These are phyloP conservation scores for Mormyrus iriodes DNA, from an alignment of 2,113 vertebrate genomes.

Conservation along the genomic window DNA sequence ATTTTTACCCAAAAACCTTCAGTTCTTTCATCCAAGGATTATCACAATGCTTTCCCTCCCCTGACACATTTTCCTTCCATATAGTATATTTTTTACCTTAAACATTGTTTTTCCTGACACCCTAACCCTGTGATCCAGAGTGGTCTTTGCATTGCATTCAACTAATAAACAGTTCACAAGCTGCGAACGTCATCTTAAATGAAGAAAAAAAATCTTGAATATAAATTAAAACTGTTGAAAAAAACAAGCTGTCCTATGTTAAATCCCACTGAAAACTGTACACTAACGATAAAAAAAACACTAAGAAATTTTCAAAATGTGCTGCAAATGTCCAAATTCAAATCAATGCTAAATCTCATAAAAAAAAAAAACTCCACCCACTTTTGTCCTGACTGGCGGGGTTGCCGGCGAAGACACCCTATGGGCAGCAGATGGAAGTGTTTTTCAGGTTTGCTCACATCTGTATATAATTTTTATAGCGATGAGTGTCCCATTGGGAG, in stretches of 20 bases:
- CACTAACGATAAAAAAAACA: background rate
- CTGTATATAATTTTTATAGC: background rate
- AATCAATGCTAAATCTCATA: background rate
- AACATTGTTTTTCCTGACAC: background rate
- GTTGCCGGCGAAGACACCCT: background rate
- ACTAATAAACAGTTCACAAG: background rate
- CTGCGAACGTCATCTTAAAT: background rate
- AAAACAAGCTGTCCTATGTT: background rate
- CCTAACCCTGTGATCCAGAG: background rate
- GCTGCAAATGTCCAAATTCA: background rate
- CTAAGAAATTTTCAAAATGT: background rate
- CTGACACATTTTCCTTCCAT: background rate
- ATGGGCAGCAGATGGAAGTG: background rate
- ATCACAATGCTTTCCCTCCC: background rate
- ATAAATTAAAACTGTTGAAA: background rate
- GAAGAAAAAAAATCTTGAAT: background rate
- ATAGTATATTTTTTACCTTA: background rate
- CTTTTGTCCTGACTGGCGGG: background rate
- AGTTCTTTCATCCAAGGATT: background rate
- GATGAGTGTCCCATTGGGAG: background rate
- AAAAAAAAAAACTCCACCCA: background rate
- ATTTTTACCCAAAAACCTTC: background rate
- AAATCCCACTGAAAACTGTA: background rate
- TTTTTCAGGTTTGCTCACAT: background rate
- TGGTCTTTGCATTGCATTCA: background rate